Evolutionary conservation across 1,140 invertebrate genomes (phyloP), one percentile per base, ranked within the genome.

Genomic region (Drosophila dunni): DNA sequence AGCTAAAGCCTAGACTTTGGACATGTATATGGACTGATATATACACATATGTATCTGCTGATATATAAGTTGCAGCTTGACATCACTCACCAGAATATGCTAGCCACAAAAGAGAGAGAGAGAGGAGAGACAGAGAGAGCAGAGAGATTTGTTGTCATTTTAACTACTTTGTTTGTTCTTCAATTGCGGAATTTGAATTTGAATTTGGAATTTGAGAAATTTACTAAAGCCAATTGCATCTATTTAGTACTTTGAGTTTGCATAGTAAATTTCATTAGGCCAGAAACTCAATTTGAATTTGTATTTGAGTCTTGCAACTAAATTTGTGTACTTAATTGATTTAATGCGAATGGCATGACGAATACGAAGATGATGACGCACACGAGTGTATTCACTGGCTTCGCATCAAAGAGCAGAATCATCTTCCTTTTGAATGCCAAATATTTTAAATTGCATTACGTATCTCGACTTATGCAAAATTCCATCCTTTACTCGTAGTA

Each of bases 251-350:
- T 53, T 42, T n/a, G 34, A 53, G 48, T 51, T 51, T 48, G 17
- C 11, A 38, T 8, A 40, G 17, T 36, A 56, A n/a, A 62, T 63
- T 63, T 63, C 60, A 63, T 63, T 63, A 53, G 53, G 36, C 7
- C 29, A 56, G 17, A 13, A 56, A 56, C 53, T 53, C 53, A 56
- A 56, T 56, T 56, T 56, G 34, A 5, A 36, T 36, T 24, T 20
- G 20, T 9, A 29, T 48, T 20, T 50, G 46, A 11, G 24, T 29
- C 24, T 50, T 24, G 29, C 10, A 56, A 40, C 15, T 56, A n/a
- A 56, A 40, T 56, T 56, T 56, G 53, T 58, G 40, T 45, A 13
- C 40, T 44, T 58, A 58, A 58, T 58, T 58, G 40, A 58, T 42
- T 58, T 58, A 44, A 58, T 33, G 13, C 7, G 40, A 40, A 13